Evolutionary conservation across 2,113 vertebrate species (phyloP), one percentile per base, ranked within the genome.

Genomic region (Microcebus jonahi): DNA sequence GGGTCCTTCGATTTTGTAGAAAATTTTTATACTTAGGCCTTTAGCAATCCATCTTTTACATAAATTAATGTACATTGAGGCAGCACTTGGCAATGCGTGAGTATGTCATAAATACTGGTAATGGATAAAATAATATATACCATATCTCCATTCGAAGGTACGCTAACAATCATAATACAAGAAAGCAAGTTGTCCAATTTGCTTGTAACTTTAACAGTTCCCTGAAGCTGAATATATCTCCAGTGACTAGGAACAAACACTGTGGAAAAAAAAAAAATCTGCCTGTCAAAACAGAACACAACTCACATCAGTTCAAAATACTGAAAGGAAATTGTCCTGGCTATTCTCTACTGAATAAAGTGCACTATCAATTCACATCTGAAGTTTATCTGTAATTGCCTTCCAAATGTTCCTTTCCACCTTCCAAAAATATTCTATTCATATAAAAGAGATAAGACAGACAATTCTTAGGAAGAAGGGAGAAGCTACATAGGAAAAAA

Each of bases 341-440:
- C 45, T 82, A 5, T 85, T 92, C 14, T 73, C 81, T 70, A 8
- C 67, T 27, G 4, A 87, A 73, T 31, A 86, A 70, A 86, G 36
- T 36, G 21, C 20, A 63, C 65, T 12, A 73, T 81, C 55, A 31
- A 20, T 96, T 91, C 70, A 82, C 79, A 89, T 82, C 81, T 88
- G 39, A 39, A 88, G 50, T 84, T 92, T 84, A 75, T 97, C 94
- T 93, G 29, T 39, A 27, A 83, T 93, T 59, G 53, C 50, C 59
- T 97, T 89, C 80, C 85, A 92, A 84, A 71, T n/a, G 21, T 77
- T 77, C 39, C 50, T 82, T 88, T 88, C 55, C 17, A n/a, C 17
- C 45, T 53, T 39, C 67, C 87, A 20, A n/a, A 73, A 92, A 82
- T 80, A 94, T 84, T 96, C 96, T 77, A 71, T 70, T 93, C 96